These are phyloP conservation scores for Eupsilia transversa DNA, from an alignment of 2,888 invertebrate genomes.

Conservation along the genomic window DNA sequence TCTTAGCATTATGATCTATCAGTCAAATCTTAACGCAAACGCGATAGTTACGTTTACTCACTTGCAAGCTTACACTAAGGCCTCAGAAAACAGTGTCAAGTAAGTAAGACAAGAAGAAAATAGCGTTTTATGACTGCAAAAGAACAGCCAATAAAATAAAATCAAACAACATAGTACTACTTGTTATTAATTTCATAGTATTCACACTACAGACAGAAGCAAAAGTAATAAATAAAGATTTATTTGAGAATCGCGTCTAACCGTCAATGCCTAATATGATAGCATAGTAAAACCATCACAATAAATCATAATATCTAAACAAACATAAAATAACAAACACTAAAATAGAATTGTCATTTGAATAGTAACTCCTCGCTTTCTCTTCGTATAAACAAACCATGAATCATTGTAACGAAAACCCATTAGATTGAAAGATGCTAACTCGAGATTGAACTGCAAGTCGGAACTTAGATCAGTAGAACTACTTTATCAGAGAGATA, in stretches of 20 bases:
- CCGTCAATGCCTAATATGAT: slow-evolving; percentile 9
- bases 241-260: slow-evolving; percentile 24
- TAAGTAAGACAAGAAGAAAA: not conserved
- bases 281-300: slow-evolving; percentile 35
- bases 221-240: slow-evolving; percentile 22
- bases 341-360: slow-evolving; percentile 67
- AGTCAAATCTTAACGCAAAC: too few relatives aligned
- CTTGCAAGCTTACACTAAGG: too few relatives aligned
- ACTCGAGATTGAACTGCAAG: slow-evolving; percentile 75
- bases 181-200: not conserved
- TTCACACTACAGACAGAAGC: slow-evolving; percentile 3
- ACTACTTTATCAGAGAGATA: slow-evolving; percentile 69
- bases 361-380: slow-evolving; percentile 73
- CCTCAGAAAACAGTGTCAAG: not conserved
- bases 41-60: too few relatives aligned
- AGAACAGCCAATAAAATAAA: not conserved
- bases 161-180: not conserved
- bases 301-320: slow-evolving; percentile 42
- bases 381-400: slow-evolving; percentile 79
- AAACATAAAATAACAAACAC: slow-evolving; percentile 63
- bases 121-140: not conserved
- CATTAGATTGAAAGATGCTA: slow-evolving; percentile 78
- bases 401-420: slow-evolving; percentile 77
- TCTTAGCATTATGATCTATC: too few relatives aligned
- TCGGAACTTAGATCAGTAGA: slow-evolving; percentile 69